Conservation (phyloP, 2,888 invertebrate species). For the Opisthograptis luteolata region DNA sequence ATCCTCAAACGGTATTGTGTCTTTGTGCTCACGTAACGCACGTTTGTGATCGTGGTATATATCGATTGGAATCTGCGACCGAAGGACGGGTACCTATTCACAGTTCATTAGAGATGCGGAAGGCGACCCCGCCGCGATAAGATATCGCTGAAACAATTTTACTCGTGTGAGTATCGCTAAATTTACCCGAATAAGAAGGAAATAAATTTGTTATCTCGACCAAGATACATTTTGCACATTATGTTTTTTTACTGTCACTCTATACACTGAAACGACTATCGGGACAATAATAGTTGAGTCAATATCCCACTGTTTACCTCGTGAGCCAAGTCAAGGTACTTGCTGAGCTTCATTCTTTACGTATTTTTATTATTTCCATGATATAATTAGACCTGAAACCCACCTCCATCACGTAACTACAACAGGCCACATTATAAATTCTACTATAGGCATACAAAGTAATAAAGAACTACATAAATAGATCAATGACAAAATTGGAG, state of each 20-base stretch:
- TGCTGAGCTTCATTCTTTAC: too few species aligned
- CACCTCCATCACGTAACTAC: neutral
- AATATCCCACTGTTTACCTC: too few species aligned
- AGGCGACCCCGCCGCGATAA: slow-evolving; percentile 49
- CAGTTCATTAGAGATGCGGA: slow-evolving; percentile 62
- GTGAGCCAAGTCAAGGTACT: too few species aligned
- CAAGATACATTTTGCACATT: neutral
- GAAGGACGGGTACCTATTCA: slow-evolving; percentile 50
- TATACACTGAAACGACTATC: too few species aligned
- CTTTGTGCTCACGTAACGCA: slow-evolving; percentile 22
- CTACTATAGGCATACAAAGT: slow-evolving; percentile 5
- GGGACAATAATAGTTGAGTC: too few species aligned
- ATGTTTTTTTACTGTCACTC: too few species aligned
- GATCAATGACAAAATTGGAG: slow-evolving; percentile 21
- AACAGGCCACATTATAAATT: neutral
- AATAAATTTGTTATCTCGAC: slow-evolving; percentile 22
- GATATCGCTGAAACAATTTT: slow-evolving; percentile 53
- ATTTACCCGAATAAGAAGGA: slow-evolving; percentile 20
- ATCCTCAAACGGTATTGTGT: slow-evolving; percentile 15
- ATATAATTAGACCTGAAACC: neutral
- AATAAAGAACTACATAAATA: slow-evolving; percentile 18
- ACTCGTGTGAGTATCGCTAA: slow-evolving; percentile 33
- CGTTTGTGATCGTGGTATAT: slow-evolving; percentile 37
- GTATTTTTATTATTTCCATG: slow-evolving; percentile 4
- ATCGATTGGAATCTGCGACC: slow-evolving; percentile 49